A percentile compares a stretch with the other conserved stretches of the same genome.
Conservation (phyloP, 2,797 vertebrate genomes). For the Microchirus variegatus region DNA sequence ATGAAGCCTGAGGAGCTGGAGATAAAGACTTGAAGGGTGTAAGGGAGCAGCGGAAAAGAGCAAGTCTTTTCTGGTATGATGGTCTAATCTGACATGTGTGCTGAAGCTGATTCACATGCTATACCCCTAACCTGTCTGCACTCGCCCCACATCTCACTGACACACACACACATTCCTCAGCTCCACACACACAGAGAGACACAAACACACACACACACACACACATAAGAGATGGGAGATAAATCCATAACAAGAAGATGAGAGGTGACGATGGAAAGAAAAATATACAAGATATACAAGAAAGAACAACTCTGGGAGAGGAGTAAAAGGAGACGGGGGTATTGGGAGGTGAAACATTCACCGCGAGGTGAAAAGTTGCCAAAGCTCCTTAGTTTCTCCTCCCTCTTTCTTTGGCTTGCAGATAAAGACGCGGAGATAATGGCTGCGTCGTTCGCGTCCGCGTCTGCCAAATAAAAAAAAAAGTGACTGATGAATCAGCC, state of each 20-base stretch:
- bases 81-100: constrained; percentile 78
- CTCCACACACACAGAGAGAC: constrained; percentile 37
- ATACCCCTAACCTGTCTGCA: constrained; percentile 81
- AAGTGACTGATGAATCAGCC: constrained; percentile 58
- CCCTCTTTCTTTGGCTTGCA: constrained; percentile 46
- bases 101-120: constrained; percentile 71
- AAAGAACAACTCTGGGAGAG: constrained; percentile 34
- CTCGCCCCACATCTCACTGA: constrained; percentile 76
- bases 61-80: constrained; percentile 62
- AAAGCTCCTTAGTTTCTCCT: constrained; percentile 58
- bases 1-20: neutral
- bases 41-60: constrained; percentile 37
- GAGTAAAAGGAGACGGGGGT: constrained; percentile 45
- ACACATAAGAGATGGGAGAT: constrained; percentile 57
- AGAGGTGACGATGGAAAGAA: constrained; percentile 19
- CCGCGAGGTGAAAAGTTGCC: constrained; percentile 57
- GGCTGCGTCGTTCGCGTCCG: constrained; percentile 36
- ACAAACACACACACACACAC: constrained; percentile 28
- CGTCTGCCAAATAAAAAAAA: constrained; percentile 59
- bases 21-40: constrained; percentile 21
- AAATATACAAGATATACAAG: constrained; percentile 10
- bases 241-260: constrained; percentile 63
- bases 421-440: constrained; percentile 60
- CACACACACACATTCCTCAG: constrained; percentile 77
- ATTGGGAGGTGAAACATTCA: constrained; percentile 59